Conservation (phyloP, 2,797 vertebrate species). For the Echeneis naucrates region DNA sequence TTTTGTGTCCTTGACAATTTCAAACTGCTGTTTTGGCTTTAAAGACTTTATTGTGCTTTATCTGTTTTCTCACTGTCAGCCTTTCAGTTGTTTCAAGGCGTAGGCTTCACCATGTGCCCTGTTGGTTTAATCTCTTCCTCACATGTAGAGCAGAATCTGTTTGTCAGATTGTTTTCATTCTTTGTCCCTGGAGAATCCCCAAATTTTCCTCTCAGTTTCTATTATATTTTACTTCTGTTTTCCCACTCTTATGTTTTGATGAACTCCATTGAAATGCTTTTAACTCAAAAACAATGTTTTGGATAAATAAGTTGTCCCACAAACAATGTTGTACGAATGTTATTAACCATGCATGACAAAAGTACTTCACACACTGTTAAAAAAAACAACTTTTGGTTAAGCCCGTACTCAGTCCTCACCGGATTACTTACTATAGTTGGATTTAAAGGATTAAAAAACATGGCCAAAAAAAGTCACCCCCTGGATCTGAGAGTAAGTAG, state of each 20-base stretch:
- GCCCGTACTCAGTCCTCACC: not conserved
- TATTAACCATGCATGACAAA: slow-evolving; percentile 13
- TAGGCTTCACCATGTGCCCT: not conserved
- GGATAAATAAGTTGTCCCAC: not conserved
- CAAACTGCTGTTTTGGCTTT: slow-evolving; percentile 11
- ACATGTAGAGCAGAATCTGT: not conserved
- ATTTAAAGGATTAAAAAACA: too few species aligned
- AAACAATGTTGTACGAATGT: slow-evolving; percentile 13
- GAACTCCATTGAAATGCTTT: not conserved
- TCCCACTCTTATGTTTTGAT: not conserved
- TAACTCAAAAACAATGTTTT: slow-evolving; percentile 7
- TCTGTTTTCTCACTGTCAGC: not conserved
- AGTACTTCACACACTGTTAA: slow-evolving; percentile 6
- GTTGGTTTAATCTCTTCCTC: not conserved
- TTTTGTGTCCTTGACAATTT: not conserved
- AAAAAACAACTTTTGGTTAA: slow-evolving; percentile 5
- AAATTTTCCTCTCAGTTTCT: not conserved
- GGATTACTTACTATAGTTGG: not conserved
- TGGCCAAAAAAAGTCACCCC: too few species aligned
- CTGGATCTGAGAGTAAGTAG: too few species aligned
- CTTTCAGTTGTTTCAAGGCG: not conserved
- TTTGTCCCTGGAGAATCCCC: not conserved
- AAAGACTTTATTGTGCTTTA: not conserved
- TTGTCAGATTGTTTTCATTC: not conserved
- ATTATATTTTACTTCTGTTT: not conserved